Evolutionary conservation across 2,113 vertebrate species (phyloP), one percentile per base, ranked within the genome.

Genomic region (Stomatorhinus ivindoensis): DNA sequence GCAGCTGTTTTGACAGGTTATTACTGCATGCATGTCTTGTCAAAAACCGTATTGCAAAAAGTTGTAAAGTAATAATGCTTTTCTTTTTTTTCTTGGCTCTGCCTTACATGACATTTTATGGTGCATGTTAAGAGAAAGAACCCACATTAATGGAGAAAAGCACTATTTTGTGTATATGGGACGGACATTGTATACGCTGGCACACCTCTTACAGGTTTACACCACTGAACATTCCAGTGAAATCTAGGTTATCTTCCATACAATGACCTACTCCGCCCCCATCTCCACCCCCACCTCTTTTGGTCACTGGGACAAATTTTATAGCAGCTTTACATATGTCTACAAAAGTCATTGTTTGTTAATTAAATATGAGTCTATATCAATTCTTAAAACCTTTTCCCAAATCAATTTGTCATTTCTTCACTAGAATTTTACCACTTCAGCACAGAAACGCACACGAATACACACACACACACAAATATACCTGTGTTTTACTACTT

Each of bases 391-490:
- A 76, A 80, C 31, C 31, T 42, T 80, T 80, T 80, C 73, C 13
- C 35, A 80, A 42, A 80, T 80, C 5, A 39, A 39, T 76, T 39
- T 76, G n/a, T 27, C 1, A 0, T 69, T 69, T 69, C 24, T 19
- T 42, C 35, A 39, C 13, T 39, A 39, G 35, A 5, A 76, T 39
- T 39, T 76, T 76, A 76, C 31, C 69, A 42, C 11, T 35, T 73
- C 69, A 17, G 27, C 5, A 76, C 69, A 39, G 31, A 73, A 73
- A 73, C 3, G 21, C 58, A 27, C 24, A 61, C 0, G 0, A 2
- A 61, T 3, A 88, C 87, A 89, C 91, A 86, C 87, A 88, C 91
- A 90, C 83, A 92, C 50, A 83, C 87, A 90, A 58, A 55, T 58
- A 76, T 55, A 90, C 87, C 31, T 84, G 82, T 47, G 82, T 47